Conservation (phyloP, 2,888 invertebrate genomes). For the Synanthedon andrenaeformis region DNA sequence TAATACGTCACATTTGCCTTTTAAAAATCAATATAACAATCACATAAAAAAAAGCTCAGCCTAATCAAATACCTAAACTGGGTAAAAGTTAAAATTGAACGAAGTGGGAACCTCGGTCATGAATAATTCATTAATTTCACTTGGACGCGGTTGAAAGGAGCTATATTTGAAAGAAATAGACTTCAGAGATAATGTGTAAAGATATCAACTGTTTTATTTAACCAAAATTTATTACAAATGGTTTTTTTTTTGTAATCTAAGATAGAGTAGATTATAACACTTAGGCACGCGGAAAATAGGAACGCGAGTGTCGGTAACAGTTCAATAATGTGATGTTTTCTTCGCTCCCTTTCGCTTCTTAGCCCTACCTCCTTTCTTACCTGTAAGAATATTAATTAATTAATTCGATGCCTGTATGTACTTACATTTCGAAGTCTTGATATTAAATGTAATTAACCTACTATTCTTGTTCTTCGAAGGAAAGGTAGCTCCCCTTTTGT, state of each 20-base stretch:
- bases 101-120: constrained; percentile 23
- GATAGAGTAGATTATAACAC: too few relatives aligned
- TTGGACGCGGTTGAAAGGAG: constrained; percentile 15
- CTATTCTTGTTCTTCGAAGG: neutral
- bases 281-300: too few relatives aligned
- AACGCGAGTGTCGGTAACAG: too few relatives aligned
- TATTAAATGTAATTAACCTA: neutral
- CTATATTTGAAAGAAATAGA: constrained; percentile 5
- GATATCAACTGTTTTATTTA: neutral
- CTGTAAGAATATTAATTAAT: too few relatives aligned
- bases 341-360: too few relatives aligned
- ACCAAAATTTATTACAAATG: too few relatives aligned
- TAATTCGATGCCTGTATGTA: too few relatives aligned
- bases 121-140: constrained; percentile 32
- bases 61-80: constrained; percentile 36
- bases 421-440: too few relatives aligned
- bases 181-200: neutral
- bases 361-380: too few relatives aligned
- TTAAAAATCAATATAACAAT: constrained; percentile 27
- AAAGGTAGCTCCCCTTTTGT: neutral
- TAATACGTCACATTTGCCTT: too few relatives aligned
- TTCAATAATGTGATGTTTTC: too few relatives aligned
- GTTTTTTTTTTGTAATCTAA: too few relatives aligned
- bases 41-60: constrained; percentile 23
- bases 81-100: constrained; percentile 35